Evolutionary conservation across 2,888 invertebrate genomes (phyloP).

Genomic region (Rambutsinella grinnellia): DNA sequence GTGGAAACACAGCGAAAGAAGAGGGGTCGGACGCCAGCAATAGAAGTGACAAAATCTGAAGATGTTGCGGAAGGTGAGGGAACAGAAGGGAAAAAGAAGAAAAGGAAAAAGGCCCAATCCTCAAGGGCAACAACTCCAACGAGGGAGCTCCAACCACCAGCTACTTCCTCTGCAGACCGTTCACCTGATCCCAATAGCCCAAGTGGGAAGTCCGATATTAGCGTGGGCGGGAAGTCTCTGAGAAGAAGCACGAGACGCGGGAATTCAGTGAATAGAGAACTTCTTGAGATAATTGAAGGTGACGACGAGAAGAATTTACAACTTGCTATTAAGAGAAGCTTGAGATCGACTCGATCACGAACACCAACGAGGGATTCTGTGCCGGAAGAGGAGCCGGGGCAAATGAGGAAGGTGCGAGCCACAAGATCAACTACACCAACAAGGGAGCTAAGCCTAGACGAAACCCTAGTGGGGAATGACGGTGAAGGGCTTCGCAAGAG

Average conservation of each 20-base stretch:
- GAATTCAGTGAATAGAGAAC: neutral
- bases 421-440: slow-evolving; percentile 16
- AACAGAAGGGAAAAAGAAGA: neutral
- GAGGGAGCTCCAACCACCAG: neutral
- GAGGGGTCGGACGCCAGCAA: neutral
- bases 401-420: neutral
- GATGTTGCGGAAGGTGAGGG: neutral
- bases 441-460: slow-evolving; percentile 2
- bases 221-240: neutral
- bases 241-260: slow-evolving; percentile 2
- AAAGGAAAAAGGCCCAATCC: neutral
- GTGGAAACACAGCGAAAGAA: neutral
- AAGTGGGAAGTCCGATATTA: no score
- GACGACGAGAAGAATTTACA: no score
- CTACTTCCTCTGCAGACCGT: neutral
- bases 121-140: slow-evolving; percentile 12
- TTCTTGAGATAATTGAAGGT: neutral
- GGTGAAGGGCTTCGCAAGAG: neutral
- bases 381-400: neutral
- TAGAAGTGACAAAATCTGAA: neutral
- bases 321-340: neutral
- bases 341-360: neutral
- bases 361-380: slow-evolving; percentile 17
- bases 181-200: no score
- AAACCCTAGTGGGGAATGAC: neutral